phyloP scores from a whole-genome alignment of 2,888 invertebrate genomes.

The Lepidocyrtoides sp. region DNA sequence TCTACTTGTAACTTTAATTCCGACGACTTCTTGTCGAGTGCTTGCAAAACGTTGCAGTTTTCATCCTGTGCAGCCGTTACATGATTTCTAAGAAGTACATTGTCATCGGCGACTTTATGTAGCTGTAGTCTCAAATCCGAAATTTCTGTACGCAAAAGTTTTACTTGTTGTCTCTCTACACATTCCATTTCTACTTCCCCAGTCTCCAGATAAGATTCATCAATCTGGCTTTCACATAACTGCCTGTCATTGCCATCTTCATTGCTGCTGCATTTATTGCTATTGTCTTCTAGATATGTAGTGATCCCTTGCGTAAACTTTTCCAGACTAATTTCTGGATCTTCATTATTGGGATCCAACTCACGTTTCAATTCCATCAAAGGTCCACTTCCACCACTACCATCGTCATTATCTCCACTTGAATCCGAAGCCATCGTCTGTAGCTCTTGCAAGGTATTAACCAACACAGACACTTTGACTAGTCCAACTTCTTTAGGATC shows the following conservation, averaged over 20 bases:
- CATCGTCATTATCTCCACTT: neutral
- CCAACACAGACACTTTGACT: conserved; percentile 54
- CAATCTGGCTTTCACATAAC: too few species aligned
- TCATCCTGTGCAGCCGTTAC: conserved; percentile 76
- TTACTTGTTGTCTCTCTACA: too few species aligned
- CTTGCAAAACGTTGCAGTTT: conserved; percentile 76
- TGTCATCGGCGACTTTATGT: conserved; percentile 73
- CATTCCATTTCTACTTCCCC: conserved; percentile 37
- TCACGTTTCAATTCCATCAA: conserved; percentile 47
- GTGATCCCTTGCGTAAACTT: conserved; percentile 52
- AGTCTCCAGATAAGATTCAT: too few species aligned
- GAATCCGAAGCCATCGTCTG: conserved; percentile 12
- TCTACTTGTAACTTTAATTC: conserved; percentile 60
- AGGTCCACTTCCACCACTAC: conserved; percentile 29
- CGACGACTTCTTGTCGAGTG: conserved; percentile 69
- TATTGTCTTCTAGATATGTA: conserved; percentile 45
- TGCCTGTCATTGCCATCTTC: too few species aligned
- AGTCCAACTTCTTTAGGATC: conserved; percentile 33
- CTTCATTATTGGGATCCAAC: conserved; percentile 42
- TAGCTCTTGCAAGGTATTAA: conserved; percentile 47
- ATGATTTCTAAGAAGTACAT: conserved; percentile 66
- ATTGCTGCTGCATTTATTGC: too few species aligned
- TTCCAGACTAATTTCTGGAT: conserved; percentile 53
- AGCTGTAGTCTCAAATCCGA: conserved; percentile 80
- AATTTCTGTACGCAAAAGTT: too few species aligned